A percentile compares a stretch with the other conserved stretches of the same genome.
phyloP scores from a whole-genome alignment of 2,113 vertebrate species.

The Phrynocephalus versicolor region DNA sequence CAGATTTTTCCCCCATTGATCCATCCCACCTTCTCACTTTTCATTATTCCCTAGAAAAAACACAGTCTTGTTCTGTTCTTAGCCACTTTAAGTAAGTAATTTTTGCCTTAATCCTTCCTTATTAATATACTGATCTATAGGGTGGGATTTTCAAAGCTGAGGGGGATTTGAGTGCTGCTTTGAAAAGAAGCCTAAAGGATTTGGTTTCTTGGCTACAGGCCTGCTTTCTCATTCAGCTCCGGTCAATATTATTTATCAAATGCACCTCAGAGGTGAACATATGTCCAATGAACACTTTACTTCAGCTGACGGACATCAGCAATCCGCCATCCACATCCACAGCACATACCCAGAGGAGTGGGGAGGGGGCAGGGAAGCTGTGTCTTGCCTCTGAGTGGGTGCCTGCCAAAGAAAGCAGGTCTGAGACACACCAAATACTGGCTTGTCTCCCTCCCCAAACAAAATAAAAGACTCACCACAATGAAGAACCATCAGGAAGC shows the following conservation, averaged over 20 bases:
- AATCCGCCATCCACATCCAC: background rate
- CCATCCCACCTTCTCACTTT: background rate
- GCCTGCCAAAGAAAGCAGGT: no score
- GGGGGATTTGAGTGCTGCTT: background rate
- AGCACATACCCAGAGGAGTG: background rate
- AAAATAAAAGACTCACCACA: no score
- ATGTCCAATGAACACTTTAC: no score
- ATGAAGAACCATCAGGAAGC: no score
- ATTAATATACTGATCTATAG: background rate
- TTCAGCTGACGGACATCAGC: background rate
- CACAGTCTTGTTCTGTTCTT: background rate
- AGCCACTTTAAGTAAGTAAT: constrained; percentile 1
- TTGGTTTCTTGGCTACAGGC: constrained; percentile 5
- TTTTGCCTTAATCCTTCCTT: constrained; percentile 16
- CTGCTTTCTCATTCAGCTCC: constrained; percentile 9
- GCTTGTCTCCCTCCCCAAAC: no score
- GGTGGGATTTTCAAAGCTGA: constrained; percentile 11
- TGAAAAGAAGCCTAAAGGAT: constrained; percentile 9
- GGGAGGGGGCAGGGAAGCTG: no score
- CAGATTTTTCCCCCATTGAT: background rate
- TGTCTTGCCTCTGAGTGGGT: no score
- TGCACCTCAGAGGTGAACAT: background rate
- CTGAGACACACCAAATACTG: no score
- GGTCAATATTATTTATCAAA: background rate
- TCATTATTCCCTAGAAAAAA: background rate